Evolutionary conservation across 2,113 vertebrate species (phyloP).

Genomic region (Echinops telfairi): DNA sequence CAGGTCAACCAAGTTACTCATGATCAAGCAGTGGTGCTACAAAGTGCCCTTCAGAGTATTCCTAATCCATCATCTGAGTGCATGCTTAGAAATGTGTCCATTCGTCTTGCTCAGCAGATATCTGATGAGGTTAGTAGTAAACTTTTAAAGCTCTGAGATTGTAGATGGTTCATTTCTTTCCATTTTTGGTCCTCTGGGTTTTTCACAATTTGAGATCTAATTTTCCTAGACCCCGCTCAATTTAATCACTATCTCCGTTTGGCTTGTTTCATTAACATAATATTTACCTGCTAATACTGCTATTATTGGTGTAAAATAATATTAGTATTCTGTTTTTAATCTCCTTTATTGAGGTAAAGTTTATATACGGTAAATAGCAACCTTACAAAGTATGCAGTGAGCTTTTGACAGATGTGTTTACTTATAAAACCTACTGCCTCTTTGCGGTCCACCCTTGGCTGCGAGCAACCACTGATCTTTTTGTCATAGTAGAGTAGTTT

Average conservation of each 20-base stretch:
- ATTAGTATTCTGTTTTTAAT: background rate
- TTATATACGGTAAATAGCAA: background rate
- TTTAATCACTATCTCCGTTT: background rate
- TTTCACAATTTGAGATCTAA: background rate
- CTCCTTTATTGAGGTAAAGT: background rate
- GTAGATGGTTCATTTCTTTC: background rate
- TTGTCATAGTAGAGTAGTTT: constrained; percentile 31
- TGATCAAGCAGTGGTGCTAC: constrained; percentile 98
- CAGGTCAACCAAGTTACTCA: constrained; percentile 98
- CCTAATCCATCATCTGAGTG: constrained; percentile 99
- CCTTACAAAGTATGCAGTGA: constrained; percentile 20
- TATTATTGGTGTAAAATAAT: background rate
- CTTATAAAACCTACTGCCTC: background rate
- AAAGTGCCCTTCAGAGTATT: constrained; percentile 99
- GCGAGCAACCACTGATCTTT: constrained; percentile 19
- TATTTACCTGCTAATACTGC: constrained; percentile 15
- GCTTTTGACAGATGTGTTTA: constrained; percentile 9
- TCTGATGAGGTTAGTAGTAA: constrained; percentile 95
- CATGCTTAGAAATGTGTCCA: constrained; percentile 99
- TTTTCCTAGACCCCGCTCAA: constrained; percentile 20
- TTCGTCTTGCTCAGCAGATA: constrained; percentile 99
- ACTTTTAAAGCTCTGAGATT: constrained; percentile 22
- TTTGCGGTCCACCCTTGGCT: constrained; percentile 23
- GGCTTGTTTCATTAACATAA: background rate
- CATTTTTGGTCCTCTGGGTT: background rate